These are phyloP conservation scores for Petrocephalus microphthalmus DNA, from an alignment of 2,113 vertebrate genomes.

Conservation along the genomic window DNA sequence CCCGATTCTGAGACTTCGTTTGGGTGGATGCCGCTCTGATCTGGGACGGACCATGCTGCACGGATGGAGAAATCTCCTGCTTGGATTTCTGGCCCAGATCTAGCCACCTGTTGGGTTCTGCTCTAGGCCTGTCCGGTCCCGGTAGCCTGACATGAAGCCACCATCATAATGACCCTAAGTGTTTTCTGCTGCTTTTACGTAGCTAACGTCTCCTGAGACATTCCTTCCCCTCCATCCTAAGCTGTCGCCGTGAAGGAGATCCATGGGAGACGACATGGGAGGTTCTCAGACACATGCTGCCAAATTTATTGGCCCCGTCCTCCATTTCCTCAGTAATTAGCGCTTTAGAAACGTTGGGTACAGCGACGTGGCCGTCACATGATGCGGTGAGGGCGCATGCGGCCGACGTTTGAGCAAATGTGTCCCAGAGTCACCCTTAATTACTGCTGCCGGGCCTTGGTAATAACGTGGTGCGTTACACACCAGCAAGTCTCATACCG, in stretches of 20 bases:
- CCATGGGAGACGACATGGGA: background rate
- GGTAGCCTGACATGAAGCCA: background rate
- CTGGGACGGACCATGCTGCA: background rate
- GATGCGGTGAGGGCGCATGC: background rate
- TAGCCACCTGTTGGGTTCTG: background rate
- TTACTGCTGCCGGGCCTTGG: background rate
- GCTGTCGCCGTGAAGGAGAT: background rate
- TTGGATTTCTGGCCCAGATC: background rate
- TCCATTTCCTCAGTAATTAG: background rate
- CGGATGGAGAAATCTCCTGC: background rate
- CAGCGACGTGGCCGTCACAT: background rate
- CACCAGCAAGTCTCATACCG: background rate
- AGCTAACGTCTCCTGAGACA: background rate
- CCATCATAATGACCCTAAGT: background rate
- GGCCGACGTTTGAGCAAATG: background rate
- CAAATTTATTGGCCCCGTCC: background rate
- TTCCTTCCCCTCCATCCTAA: background rate
- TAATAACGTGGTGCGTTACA: background rate
- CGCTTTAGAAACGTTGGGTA: background rate
- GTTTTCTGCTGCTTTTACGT: background rate
- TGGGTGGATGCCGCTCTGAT: background rate
- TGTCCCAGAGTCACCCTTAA: conserved; percentile 4
- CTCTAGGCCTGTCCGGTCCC: background rate
- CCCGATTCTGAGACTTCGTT: background rate
- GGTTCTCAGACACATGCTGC: background rate